A percentile compares a stretch with the other conserved stretches of the same genome.
These are phyloP conservation scores for Diplodus puntazzo DNA, from an alignment of 2,797 vertebrate genomes.

Conservation along the genomic window DNA sequence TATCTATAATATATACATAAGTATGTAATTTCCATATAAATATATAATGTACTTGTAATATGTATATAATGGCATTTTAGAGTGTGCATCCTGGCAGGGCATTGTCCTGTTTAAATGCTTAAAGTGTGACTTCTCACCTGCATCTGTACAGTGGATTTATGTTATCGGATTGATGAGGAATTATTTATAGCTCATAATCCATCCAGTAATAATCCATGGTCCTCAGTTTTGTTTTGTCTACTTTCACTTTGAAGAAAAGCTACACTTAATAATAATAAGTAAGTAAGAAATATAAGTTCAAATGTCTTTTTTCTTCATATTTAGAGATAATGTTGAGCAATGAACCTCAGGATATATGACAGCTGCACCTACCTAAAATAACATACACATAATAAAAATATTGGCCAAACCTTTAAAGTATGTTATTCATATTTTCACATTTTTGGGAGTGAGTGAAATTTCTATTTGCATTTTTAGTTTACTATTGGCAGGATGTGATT, in stretches of 20 bases:
- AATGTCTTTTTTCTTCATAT: conserved; percentile 6
- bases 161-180: neutral
- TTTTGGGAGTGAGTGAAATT: neutral
- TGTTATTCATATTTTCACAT: conserved; percentile 25
- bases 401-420: neutral
- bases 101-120: neutral
- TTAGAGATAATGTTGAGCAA: neutral
- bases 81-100: neutral
- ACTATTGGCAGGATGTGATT: neutral
- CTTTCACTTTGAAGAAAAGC: conserved; percentile 38
- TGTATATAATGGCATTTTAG: neutral
- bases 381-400: neutral
- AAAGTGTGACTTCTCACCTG: neutral
- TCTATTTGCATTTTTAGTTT: neutral
- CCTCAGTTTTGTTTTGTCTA: conserved; percentile 3
- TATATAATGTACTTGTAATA: neutral
- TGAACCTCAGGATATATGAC: neutral
- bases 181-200: neutral
- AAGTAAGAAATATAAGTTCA: conserved; percentile 10
- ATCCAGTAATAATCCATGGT: too few species aligned
- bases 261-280: neutral
- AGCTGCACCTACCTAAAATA: neutral
- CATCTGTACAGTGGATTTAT: neutral
- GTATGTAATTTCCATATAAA: too few species aligned
- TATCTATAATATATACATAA: too few species aligned